These are phyloP conservation scores for Coleophora flavipennella DNA, from an alignment of 2,888 invertebrate genomes.

Conservation along the genomic window DNA sequence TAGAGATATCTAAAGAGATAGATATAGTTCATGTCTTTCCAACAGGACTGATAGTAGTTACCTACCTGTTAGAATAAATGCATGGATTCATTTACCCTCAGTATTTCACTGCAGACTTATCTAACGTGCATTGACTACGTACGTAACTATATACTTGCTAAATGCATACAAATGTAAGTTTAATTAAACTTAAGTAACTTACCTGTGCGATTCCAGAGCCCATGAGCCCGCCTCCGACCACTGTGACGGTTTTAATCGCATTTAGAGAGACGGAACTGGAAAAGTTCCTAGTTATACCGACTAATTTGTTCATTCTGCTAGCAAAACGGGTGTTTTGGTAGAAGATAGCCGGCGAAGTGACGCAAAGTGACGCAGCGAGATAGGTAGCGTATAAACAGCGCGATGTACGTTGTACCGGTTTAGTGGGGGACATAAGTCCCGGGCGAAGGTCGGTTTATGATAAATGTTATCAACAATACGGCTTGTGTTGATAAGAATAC, in stretches of 20 bases:
- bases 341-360: conserved; percentile 9
- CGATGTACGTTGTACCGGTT: conserved; percentile 2
- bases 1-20: too few species aligned
- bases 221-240: conserved; percentile 92
- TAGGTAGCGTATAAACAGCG: not conserved
- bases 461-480: not conserved
- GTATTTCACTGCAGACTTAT: too few species aligned
- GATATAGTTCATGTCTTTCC: too few species aligned
- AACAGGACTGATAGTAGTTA: too few species aligned
- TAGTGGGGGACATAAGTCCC: not conserved
- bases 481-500: not conserved
- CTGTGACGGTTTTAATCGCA: conserved; percentile 83
- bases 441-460: not conserved
- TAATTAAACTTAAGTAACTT: conserved; percentile 19
- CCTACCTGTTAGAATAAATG: too few species aligned
- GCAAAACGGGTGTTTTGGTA: conserved; percentile 7
- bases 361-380: conserved; percentile 3
- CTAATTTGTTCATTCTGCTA: conserved; percentile 44
- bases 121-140: too few species aligned
- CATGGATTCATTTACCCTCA: too few species aligned
- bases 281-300: conserved; percentile 46
- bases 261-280: conserved; percentile 56
- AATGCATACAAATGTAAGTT: too few species aligned
- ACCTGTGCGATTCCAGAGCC: conserved; percentile 94
- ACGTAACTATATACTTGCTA: too few species aligned